These are phyloP conservation scores for Parauchenoglanis punctatus DNA, from an alignment of 2,797 vertebrate species.

Conservation along the genomic window DNA sequence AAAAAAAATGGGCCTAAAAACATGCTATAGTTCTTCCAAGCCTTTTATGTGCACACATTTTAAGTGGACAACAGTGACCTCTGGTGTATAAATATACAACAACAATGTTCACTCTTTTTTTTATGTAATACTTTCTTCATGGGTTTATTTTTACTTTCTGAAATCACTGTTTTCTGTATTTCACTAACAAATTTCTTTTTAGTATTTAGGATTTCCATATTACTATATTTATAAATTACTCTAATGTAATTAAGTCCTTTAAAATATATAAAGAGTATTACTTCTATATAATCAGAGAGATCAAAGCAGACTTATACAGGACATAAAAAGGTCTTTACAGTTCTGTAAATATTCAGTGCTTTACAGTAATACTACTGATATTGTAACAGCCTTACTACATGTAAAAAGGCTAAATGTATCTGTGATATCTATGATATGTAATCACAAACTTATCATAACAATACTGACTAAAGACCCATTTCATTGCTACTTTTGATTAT, in stretches of 20 bases:
- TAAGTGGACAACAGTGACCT: conserved; percentile 36
- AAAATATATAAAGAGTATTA: conserved; percentile 1
- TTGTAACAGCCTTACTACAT: not conserved
- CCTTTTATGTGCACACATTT: not conserved
- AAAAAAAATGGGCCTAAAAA: not conserved
- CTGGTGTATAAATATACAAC: conserved; percentile 29
- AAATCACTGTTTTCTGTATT: not conserved
- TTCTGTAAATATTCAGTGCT: conserved; percentile 18
- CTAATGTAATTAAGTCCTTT: not conserved
- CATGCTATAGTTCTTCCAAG: not conserved
- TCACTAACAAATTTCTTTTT: not conserved
- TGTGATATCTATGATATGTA: conserved; percentile 1
- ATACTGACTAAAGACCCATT: not conserved
- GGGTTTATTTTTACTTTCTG: not conserved
- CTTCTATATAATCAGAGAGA: not conserved
- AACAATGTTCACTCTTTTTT: not conserved
- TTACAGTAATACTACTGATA: not conserved
- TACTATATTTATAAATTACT: not conserved
- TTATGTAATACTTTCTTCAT: not conserved
- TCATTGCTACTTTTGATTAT: conserved; percentile 10
- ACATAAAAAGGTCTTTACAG: conserved; percentile 5
- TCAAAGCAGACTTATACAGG: not conserved
- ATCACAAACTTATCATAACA: not conserved
- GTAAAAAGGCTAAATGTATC: not conserved
- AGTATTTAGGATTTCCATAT: not conserved